Conservation (phyloP, 2,797 vertebrate genomes). For the Tamandua tetradactyla region DNA sequence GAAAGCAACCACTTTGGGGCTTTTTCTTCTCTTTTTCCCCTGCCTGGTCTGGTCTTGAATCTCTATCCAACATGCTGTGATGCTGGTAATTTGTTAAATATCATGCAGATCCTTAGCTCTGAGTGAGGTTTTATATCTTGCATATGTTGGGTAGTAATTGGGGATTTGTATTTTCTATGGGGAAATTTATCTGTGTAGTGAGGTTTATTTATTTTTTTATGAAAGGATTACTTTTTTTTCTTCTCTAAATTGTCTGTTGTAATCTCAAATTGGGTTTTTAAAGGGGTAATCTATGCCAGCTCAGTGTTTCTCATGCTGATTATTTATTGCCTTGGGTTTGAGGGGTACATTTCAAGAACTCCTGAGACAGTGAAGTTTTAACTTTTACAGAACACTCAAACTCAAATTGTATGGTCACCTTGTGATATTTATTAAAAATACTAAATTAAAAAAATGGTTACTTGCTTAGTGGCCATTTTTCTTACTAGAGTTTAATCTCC, state of each 20-base stretch:
- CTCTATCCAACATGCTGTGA: constrained; percentile 80
- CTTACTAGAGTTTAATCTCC: constrained; percentile 31
- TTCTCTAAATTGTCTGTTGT: constrained; percentile 20
- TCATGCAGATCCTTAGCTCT: constrained; percentile 73
- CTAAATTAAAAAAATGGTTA: no score
- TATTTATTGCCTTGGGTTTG: constrained; percentile 55
- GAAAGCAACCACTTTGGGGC: constrained; percentile 63
- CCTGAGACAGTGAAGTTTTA: constrained; percentile 8
- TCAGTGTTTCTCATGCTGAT: constrained; percentile 59
- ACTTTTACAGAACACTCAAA: neutral
- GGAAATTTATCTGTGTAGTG: constrained; percentile 81
- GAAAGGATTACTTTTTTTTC: constrained; percentile 43
- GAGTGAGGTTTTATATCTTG: constrained; percentile 82
- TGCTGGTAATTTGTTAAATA: constrained; percentile 85
- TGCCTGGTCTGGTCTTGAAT: constrained; percentile 76
- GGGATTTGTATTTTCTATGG: constrained; percentile 85
- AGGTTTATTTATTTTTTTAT: constrained; percentile 77
- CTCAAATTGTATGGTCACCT: neutral
- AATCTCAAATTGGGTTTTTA: constrained; percentile 59
- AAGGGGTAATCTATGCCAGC: neutral
- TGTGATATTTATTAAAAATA: constrained; percentile 53
- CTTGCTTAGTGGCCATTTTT: constrained; percentile 36
- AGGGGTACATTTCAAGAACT: constrained; percentile 35
- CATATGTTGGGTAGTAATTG: constrained; percentile 84
- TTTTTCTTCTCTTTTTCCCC: constrained; percentile 69